Conservation (phyloP, 2,888 invertebrate species). For the Papilio protenor region DNA sequence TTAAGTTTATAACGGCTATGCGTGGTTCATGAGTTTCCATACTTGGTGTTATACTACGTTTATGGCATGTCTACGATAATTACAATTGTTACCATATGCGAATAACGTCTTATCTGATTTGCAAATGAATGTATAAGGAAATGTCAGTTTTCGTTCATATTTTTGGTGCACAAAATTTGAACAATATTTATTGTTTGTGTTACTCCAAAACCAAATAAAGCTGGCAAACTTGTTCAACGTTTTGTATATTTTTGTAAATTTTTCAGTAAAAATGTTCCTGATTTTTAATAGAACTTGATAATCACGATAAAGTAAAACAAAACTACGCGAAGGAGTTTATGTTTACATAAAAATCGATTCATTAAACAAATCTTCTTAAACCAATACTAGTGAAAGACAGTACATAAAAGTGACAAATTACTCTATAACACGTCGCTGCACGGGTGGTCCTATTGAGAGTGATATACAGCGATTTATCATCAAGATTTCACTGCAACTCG, state of each 20-base stretch:
- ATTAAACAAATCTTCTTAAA: not conserved
- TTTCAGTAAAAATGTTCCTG: too few relatives aligned
- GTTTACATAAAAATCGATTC: not conserved
- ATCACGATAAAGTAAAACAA: too few relatives aligned
- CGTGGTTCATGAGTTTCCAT: constrained; percentile 27
- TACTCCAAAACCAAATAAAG: too few relatives aligned
- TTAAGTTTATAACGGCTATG: constrained; percentile 21
- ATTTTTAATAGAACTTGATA: too few relatives aligned
- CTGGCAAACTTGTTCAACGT: too few relatives aligned
- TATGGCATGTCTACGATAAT: constrained; percentile 29
- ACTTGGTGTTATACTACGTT: constrained; percentile 10
- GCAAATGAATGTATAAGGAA: constrained; percentile 9
- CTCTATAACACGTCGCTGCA: constrained; percentile 51
- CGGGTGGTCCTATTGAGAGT: constrained; percentile 68
- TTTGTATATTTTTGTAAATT: too few relatives aligned
- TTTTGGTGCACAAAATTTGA: not conserved
- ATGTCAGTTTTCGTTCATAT: not conserved
- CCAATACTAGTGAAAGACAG: constrained; percentile 43
- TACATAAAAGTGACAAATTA: constrained; percentile 68
- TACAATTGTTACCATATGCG: constrained; percentile 23
- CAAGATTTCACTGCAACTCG: constrained; percentile 68
- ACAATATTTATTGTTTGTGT: not conserved
- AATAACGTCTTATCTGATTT: constrained; percentile 19
- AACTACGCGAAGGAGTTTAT: too few relatives aligned
- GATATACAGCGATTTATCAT: constrained; percentile 67